Evolutionary conservation across 2,888 invertebrate genomes (phyloP).

Genomic region (Drosophila sordidapex): DNA sequence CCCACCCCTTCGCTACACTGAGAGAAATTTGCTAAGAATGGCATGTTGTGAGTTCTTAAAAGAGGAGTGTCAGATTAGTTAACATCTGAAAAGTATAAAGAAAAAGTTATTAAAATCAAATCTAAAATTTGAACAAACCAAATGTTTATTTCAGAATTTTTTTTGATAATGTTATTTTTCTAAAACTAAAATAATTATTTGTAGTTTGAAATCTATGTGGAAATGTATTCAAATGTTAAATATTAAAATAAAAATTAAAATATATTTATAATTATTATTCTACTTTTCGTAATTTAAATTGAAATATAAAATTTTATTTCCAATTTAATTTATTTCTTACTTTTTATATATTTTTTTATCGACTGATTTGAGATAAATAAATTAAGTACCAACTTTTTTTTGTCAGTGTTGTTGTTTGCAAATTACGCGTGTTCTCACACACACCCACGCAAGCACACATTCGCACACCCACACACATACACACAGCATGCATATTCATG

Average conservation of each 20-base stretch:
- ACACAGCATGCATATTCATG: conserved; percentile 39
- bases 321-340: neutral
- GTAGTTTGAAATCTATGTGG: neutral
- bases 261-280: too few relatives aligned
- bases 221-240: neutral
- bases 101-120: neutral
- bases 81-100: neutral
- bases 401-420: conserved; percentile 22
- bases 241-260: neutral
- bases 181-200: neutral
- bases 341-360: too few relatives aligned
- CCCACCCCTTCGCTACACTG: conserved; percentile 6
- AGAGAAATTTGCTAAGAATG: neutral
- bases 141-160: neutral
- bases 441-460: conserved; percentile 11
- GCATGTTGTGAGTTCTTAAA: neutral
- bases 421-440: conserved; percentile 18
- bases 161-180: neutral
- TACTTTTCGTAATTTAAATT: neutral
- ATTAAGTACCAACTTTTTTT: neutral
- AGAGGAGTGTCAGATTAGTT: neutral
- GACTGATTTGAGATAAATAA: neutral
- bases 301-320: neutral
- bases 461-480: conserved; percentile 14
- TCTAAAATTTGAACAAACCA: neutral